Evolutionary conservation across 1,140 invertebrate genomes (phyloP).

Genomic region (Heliconius hermathena): DNA sequence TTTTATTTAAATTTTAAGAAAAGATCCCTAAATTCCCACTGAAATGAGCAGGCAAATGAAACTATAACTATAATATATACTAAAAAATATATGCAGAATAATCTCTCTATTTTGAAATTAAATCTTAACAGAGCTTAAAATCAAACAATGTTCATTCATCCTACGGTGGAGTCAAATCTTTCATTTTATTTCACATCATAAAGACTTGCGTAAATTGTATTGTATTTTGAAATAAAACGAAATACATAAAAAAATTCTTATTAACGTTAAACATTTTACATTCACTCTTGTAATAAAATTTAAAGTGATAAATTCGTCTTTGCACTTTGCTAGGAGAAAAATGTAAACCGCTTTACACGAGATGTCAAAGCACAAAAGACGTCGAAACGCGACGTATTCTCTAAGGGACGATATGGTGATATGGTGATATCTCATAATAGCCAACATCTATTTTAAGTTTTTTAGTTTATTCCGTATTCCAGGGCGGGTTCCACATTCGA

Average conservation of each 20-base stretch:
- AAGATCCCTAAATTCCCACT: too few species aligned
- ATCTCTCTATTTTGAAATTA: neutral
- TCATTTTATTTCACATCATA: neutral
- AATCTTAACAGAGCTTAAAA: neutral
- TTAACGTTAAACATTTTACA: conserved; percentile 10
- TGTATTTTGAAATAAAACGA: neutral
- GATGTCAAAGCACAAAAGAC: neutral
- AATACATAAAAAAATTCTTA: neutral
- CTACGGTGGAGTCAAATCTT: neutral
- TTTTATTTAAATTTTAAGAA: too few species aligned
- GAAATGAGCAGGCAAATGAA: too few species aligned
- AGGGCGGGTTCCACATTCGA: too few species aligned
- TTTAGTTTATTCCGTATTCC: too few species aligned
- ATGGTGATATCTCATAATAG: conserved; percentile 26
- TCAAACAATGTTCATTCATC: neutral
- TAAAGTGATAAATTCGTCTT: conserved; percentile 1
- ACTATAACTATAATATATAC: neutral
- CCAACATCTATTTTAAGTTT: conserved; percentile 27
- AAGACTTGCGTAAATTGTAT: conserved; percentile 3
- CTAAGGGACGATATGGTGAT: conserved; percentile 30
- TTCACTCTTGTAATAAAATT: conserved; percentile 7
- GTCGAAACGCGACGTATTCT: conserved; percentile 27
- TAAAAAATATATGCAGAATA: neutral
- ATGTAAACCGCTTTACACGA: conserved; percentile 20
- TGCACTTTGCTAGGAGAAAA: conserved; percentile 2